Evolutionary conservation across 2,888 invertebrate species (phyloP).

Genomic region (Idaea aversata): DNA sequence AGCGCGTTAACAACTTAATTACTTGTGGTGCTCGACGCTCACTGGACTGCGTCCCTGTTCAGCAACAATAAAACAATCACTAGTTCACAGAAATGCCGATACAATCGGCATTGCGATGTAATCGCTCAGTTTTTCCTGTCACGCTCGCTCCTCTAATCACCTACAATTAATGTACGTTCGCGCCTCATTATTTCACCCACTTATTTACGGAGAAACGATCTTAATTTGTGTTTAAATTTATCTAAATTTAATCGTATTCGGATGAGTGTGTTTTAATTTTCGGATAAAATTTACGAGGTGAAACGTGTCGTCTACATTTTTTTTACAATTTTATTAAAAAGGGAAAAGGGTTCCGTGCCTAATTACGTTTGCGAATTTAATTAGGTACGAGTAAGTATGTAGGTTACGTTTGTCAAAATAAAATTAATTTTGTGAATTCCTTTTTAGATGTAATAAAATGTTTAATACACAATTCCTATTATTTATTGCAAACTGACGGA

Average conservation of each 20-base stretch:
- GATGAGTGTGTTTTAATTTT: neutral
- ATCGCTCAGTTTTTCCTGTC: conserved; percentile 65
- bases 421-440: neutral
- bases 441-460: neutral
- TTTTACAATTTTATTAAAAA: neutral
- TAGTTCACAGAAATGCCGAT: conserved; percentile 51
- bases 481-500: neutral
- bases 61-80: conserved; percentile 48
- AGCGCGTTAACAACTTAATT: conserved; percentile 19
- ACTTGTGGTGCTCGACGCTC: conserved; percentile 4
- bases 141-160: conserved; percentile 49
- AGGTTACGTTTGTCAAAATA: neutral
- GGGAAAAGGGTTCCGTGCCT: neutral
- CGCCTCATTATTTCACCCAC: conserved; percentile 25
- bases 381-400: neutral
- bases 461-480: neutral
- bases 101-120: conserved; percentile 54
- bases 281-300: neutral
- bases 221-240: conserved; percentile 7
- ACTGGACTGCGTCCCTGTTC: conserved; percentile 20
- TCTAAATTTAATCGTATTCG: conserved; percentile 11
- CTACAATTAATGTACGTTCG: conserved; percentile 41
- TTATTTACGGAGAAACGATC: conserved; percentile 1
- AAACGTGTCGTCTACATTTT: neutral
- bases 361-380: neutral